Percentiles rank a stretch among this genome's conserved stretches.
Evolutionary conservation across 2,113 vertebrate species (phyloP).

Genomic region (Megaceryle maxima): DNA sequence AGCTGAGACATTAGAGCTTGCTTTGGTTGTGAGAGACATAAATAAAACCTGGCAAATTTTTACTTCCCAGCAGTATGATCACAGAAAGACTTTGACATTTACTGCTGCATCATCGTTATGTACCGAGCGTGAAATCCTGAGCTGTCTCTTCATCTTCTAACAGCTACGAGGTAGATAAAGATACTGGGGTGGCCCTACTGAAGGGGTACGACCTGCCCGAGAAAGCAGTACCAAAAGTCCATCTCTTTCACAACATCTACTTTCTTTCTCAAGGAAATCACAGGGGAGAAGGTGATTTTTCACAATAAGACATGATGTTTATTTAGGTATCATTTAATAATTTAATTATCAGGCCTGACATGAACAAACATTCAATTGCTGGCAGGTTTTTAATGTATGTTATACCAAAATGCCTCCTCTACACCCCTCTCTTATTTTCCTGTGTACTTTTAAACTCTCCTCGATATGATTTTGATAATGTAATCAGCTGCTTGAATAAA

Average conservation of each 20-base stretch:
- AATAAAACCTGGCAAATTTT: neutral
- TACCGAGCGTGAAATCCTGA: neutral
- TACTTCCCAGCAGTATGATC: neutral
- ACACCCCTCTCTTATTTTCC: neutral
- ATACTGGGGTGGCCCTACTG: neutral
- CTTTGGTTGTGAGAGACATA: neutral
- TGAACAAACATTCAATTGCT: neutral
- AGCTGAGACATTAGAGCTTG: neutral
- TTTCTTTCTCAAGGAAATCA: neutral
- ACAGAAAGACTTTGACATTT: neutral
- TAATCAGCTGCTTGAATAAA: slow-evolving; percentile 14
- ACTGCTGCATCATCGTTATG: neutral
- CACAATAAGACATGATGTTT: neutral
- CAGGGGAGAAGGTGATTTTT: neutral
- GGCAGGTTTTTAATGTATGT: too few relatives aligned
- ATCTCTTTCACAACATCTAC: neutral
- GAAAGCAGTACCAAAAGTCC: neutral
- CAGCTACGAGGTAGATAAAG: neutral
- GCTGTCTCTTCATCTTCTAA: neutral
- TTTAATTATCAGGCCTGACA: neutral
- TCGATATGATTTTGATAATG: slow-evolving; percentile 21
- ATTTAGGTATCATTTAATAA: neutral
- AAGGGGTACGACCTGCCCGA: neutral
- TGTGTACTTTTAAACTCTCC: neutral
- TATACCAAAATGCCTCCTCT: neutral